These are phyloP conservation scores for Dinomys branickii DNA, from an alignment of 2,113 vertebrate genomes.

Conservation along the genomic window DNA sequence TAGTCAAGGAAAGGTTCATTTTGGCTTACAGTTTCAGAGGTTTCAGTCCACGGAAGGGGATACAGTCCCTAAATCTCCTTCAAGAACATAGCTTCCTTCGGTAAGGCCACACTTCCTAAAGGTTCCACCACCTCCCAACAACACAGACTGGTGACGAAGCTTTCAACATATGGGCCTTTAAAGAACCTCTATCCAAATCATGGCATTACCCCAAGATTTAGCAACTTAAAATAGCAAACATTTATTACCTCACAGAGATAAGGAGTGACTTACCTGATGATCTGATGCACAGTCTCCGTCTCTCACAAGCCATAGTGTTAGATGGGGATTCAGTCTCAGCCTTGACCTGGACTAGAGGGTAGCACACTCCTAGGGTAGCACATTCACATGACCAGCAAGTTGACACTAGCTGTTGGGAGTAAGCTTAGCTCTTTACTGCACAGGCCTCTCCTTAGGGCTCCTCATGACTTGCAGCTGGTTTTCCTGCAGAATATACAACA, in stretches of 20 bases:
- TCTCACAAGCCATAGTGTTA: not conserved
- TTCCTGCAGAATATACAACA: not conserved
- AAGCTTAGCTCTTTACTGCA: not conserved
- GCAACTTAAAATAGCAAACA: not conserved
- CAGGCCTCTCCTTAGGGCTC: not conserved
- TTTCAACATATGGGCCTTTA: not conserved
- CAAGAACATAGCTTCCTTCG: not conserved
- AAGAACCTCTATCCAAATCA: not conserved
- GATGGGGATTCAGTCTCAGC: not conserved
- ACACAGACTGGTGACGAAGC: not conserved
- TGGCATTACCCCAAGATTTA: not conserved
- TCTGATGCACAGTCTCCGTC: not conserved
- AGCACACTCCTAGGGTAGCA: not conserved
- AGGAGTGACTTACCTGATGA: not conserved
- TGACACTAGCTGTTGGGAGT: not conserved
- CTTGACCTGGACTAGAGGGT: not conserved
- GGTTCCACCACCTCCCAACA: not conserved
- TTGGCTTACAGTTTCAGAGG: not conserved
- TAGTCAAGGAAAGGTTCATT: not conserved
- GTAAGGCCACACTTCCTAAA: not conserved
- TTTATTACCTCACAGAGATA: not conserved
- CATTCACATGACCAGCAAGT: not conserved
- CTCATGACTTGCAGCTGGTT: not conserved
- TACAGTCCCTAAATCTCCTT: not conserved
- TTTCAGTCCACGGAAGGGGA: not conserved